Evolutionary conservation across 2,797 vertebrate species (phyloP), one percentile per base, ranked within the genome.

Genomic region (Clarias laeviceps): DNA sequence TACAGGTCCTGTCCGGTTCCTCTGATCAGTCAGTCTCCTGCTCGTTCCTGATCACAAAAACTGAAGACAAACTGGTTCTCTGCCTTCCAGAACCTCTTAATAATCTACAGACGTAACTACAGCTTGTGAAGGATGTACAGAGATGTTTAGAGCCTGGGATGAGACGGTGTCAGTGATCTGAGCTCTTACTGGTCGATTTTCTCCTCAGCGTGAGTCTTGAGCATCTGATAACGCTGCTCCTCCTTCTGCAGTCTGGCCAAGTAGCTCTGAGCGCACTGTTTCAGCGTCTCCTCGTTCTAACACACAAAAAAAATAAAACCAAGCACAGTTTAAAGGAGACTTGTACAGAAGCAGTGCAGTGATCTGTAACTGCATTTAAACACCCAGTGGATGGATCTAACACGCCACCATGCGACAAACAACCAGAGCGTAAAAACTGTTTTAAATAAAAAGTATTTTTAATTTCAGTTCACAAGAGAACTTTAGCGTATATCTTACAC

Each of bases 131-230:
- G 40, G 32, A 50, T 0, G 12, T 5, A 70, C 34, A 72, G 34
- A 70, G 68, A 22, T 70, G 2, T 0, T 4, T 6, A 12, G 22
- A 15, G 24, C 24, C 14, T 15, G 22, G 15, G 1, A 5, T 0
- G 15, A 14, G 50, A 9, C 5, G 12, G 57, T 37, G 78, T 27
- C n/a, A 27, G 57, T 65, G 11, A 57, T 40, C 32, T 20, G 6
- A 74, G 72, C 40, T 90, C 96, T 94, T 94, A 99, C 98, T 90
- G 93, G 34, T 77, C 68, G 8, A 99, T 95, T 86, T 99, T 99
- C 89, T 99, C 97, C 88, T 98, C 97, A 0, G 97, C 97, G 0
- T 99, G 97, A 32, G 96, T 94, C 92, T 99, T 99, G 0, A 99
- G 94, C 0, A 96, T 95, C 90, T 96, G 96, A 54, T 99, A 99